These are phyloP conservation scores for Eidolon dupreanum DNA, from an alignment of 2,797 vertebrate species.

Conservation along the genomic window DNA sequence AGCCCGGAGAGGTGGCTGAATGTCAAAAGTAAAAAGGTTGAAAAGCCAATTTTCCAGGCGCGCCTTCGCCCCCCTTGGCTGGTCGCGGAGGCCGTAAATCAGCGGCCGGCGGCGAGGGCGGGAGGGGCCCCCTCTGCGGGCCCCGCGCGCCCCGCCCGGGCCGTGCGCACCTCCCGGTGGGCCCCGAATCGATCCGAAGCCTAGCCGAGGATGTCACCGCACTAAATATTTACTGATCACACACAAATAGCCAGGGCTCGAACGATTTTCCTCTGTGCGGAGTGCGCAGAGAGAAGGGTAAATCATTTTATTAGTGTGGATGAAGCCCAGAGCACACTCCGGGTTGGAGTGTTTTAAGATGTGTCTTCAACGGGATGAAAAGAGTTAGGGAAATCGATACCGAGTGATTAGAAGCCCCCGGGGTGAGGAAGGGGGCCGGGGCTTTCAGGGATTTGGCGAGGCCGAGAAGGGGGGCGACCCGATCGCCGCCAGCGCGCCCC, in stretches of 20 bases:
- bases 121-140: slow-evolving; percentile 81
- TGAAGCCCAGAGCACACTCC: slow-evolving; percentile 93
- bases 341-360: slow-evolving; percentile 90
- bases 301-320: slow-evolving; percentile 97
- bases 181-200: slow-evolving; percentile 67
- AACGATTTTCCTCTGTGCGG: slow-evolving; percentile 93
- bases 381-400: slow-evolving; percentile 95
- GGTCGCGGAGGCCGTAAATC: slow-evolving; percentile 82
- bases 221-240: slow-evolving; percentile 99
- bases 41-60: slow-evolving; percentile 80
- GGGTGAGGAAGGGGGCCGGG: slow-evolving; percentile 84
- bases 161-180: slow-evolving; percentile 81
- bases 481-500: background rate
- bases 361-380: slow-evolving; percentile 93
- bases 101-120: slow-evolving; percentile 72
- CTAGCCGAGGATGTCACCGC: slow-evolving; percentile 93
- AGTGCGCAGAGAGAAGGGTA: slow-evolving; percentile 90
- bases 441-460: slow-evolving; percentile 85
- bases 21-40: slow-evolving; percentile 84
- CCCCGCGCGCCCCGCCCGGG: slow-evolving; percentile 87
- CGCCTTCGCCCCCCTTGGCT: slow-evolving; percentile 59
- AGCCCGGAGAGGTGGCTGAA: slow-evolving; percentile 77
- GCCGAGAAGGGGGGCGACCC: slow-evolving; percentile 37
- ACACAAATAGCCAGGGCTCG: slow-evolving; percentile 94
- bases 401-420: slow-evolving; percentile 90